Conservation (phyloP, 30 jellyfish, hydroid and myxozoan genomes). For the Aurelia sp. region DNA sequence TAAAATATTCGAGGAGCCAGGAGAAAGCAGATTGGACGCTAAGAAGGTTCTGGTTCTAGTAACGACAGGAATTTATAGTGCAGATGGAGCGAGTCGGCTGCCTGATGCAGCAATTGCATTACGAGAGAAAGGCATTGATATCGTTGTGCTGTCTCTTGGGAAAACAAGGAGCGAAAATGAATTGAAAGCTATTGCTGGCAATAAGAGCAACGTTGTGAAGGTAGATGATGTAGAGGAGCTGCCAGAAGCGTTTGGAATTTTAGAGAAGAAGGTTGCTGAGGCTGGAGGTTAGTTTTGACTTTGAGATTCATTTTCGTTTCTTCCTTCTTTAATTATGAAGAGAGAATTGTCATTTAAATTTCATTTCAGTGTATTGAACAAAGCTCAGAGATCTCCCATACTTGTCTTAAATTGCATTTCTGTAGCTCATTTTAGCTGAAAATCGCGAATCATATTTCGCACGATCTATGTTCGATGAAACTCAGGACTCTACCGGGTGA, state of each 20-base stretch:
- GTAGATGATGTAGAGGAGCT: constrained; percentile 20
- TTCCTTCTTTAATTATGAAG: too few relatives aligned
- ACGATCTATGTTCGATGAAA: too few relatives aligned
- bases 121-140: constrained; percentile 33
- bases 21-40: constrained; percentile 21
- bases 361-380: too few relatives aligned
- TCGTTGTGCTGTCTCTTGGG: constrained; percentile 66
- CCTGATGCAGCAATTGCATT: constrained; percentile 42
- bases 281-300: constrained; percentile 27
- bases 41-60: constrained; percentile 68
- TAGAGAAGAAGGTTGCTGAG: constrained; percentile 34
- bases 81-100: constrained; percentile 37
- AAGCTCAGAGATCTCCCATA: too few relatives aligned
- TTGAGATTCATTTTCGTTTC: too few relatives aligned
- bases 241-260: constrained; percentile 40
- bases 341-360: too few relatives aligned
- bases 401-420: too few relatives aligned
- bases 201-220: constrained; percentile 5
- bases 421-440: too few relatives aligned
- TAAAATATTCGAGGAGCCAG: constrained; percentile 33
- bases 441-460: too few relatives aligned
- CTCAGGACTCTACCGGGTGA: too few relatives aligned
- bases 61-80: constrained; percentile 71
- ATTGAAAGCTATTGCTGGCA: constrained; percentile 10
- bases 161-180: constrained; percentile 29